Evolutionary conservation across 2,113 vertebrate genomes (phyloP).

Genomic region (Neogobius melanostomus): DNA sequence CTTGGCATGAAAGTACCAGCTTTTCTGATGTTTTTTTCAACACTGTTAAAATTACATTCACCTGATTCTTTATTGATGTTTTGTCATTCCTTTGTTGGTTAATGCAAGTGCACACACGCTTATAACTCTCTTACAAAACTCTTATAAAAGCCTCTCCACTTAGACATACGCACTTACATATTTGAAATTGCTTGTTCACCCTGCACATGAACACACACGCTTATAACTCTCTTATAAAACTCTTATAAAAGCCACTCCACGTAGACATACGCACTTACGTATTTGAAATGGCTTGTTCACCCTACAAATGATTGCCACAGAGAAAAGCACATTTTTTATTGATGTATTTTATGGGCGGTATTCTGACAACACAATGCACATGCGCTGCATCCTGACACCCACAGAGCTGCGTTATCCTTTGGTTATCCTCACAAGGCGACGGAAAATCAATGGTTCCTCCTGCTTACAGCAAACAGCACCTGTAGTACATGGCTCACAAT

Average conservation of each 20-base stretch:
- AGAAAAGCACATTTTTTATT: slow-evolving; percentile 31
- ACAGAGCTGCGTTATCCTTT: slow-evolving; percentile 42
- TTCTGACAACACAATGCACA: slow-evolving; percentile 22
- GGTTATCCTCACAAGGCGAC: slow-evolving; percentile 54
- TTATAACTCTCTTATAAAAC: too few species aligned
- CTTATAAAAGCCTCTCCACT: not conserved
- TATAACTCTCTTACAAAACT: too few species aligned
- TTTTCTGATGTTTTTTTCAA: not conserved
- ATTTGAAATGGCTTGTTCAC: slow-evolving; percentile 11
- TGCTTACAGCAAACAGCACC: slow-evolving; percentile 59
- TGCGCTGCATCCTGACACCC: slow-evolving; percentile 24
- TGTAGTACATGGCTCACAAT: slow-evolving; percentile 63
- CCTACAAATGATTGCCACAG: slow-evolving; percentile 16
- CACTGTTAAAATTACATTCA: not conserved
- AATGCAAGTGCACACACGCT: not conserved
- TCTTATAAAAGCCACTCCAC: not conserved
- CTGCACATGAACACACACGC: not conserved
- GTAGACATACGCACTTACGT: slow-evolving; percentile 1
- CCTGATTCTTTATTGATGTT: not conserved
- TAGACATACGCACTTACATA: slow-evolving; percentile 3
- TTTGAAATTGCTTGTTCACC: slow-evolving; percentile 13
- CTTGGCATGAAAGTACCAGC: not conserved
- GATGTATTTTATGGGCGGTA: slow-evolving; percentile 25
- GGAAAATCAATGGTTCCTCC: slow-evolving; percentile 59
- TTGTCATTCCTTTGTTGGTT: not conserved